phyloP scores from a whole-genome alignment of 1,140 invertebrate species.

The Drosophila micromelanica region DNA sequence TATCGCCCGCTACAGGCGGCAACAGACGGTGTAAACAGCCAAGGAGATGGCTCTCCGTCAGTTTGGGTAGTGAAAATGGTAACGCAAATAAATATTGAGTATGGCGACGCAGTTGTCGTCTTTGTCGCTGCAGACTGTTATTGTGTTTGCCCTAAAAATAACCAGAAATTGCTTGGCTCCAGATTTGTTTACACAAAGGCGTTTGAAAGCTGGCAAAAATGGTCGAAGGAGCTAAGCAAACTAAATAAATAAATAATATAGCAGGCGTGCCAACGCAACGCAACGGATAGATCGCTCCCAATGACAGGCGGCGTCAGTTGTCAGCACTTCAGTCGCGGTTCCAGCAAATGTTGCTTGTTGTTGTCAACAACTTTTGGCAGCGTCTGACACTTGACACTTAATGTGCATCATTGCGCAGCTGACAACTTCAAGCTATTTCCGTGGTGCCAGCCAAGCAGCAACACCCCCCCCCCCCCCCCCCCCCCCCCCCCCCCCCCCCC shows the following conservation, averaged over 20 bases:
- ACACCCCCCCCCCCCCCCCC: no score
- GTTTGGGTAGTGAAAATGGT: constrained; percentile 51
- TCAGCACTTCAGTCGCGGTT: constrained; percentile 43
- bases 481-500: no score
- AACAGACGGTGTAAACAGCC: neutral
- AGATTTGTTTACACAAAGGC: constrained; percentile 68
- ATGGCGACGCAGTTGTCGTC: constrained; percentile 32
- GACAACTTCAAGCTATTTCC: constrained; percentile 81
- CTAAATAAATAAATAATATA: constrained; percentile 67
- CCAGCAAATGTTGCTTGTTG: constrained; percentile 46
- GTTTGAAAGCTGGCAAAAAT: constrained; percentile 64
- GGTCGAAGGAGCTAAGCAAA: constrained; percentile 51
- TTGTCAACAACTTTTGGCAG: constrained; percentile 78
- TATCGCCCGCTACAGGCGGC: constrained; percentile 30
- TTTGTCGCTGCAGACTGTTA: constrained; percentile 43
- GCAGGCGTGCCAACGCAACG: constrained; percentile 16
- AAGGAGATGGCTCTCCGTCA: constrained; percentile 1
- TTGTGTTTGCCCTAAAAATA: constrained; percentile 55
- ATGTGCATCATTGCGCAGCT: constrained; percentile 81
- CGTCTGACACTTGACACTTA: constrained; percentile 77
- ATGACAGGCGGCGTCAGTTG: constrained; percentile 46
- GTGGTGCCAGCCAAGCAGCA: constrained; percentile 60
- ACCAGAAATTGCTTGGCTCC: constrained; percentile 50
- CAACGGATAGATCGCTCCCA: constrained; percentile 39
- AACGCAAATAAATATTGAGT: constrained; percentile 72